Evolutionary conservation across 2,113 vertebrate genomes (phyloP).

Genomic region (Campylomormyrus numenius): DNA sequence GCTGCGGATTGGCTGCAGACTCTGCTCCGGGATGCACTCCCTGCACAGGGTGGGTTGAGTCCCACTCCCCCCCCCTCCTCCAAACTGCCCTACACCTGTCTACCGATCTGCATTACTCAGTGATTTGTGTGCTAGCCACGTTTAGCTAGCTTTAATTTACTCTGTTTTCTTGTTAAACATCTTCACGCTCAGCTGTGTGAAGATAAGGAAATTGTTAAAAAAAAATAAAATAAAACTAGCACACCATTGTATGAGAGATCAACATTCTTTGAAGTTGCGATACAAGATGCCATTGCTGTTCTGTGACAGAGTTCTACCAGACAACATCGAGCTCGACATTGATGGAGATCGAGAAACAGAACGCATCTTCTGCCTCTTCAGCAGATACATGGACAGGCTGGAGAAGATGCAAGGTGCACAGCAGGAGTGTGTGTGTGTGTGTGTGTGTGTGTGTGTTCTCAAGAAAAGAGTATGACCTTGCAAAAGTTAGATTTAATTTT

Average conservation of each 20-base stretch:
- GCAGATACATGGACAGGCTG: conserved; percentile 81
- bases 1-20: conserved; percentile 82
- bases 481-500: neutral
- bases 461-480: neutral
- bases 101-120: neutral
- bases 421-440: conserved; percentile 11
- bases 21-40: conserved; percentile 79
- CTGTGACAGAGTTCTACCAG: conserved; percentile 76
- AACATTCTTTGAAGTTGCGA: neutral
- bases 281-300: conserved; percentile 8
- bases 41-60: conserved; percentile 78
- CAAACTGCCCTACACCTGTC: neutral
- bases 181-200: neutral
- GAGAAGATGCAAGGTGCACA: conserved; percentile 94
- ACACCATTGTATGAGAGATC: neutral
- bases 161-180: neutral
- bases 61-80: neutral
- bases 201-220: neutral
- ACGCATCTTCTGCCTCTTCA: conserved; percentile 91
- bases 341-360: conserved; percentile 94
- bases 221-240: neutral
- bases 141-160: neutral
- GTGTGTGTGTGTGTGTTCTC: neutral
- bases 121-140: neutral
- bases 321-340: conserved; percentile 94